Percentiles rank a stretch among this genome's conserved stretches.
These are phyloP conservation scores for Lepidotrigona ventralis DNA, from an alignment of 1,140 invertebrate species.

Conservation along the genomic window DNA sequence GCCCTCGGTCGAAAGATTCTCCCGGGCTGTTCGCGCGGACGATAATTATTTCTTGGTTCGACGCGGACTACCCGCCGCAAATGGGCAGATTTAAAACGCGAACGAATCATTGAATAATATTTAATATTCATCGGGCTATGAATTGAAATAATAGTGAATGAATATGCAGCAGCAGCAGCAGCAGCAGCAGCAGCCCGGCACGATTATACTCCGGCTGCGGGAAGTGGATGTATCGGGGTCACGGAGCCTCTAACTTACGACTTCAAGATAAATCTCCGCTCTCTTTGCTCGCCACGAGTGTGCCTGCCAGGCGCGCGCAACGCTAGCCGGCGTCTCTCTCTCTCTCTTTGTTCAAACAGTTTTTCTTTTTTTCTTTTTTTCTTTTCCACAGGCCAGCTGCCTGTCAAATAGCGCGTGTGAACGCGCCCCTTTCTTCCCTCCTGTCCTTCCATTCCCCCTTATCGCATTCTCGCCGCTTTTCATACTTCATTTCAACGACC, in stretches of 20 bases:
- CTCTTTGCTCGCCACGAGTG: slow-evolving; percentile 39
- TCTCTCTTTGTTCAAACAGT: slow-evolving; percentile 22
- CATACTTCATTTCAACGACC: not conserved
- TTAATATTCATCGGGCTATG: slow-evolving; percentile 38
- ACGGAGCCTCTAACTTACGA: slow-evolving; percentile 26
- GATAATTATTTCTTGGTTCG: slow-evolving; percentile 32
- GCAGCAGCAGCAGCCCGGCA: slow-evolving; percentile 5
- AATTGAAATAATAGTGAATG: slow-evolving; percentile 22
- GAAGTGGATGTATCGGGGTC: slow-evolving; percentile 27
- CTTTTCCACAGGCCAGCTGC: no score
- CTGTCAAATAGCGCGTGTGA: slow-evolving; percentile 9
- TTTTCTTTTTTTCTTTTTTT: not conserved
- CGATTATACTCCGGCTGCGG: not conserved
- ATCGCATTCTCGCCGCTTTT: slow-evolving; percentile 28
- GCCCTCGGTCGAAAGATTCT: not conserved
- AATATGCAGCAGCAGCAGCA: slow-evolving; percentile 33
- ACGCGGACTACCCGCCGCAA: not conserved
- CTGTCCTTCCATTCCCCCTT: not conserved
- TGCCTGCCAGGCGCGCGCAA: slow-evolving; percentile 21
- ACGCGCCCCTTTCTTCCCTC: not conserved
- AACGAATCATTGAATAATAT: slow-evolving; percentile 38
- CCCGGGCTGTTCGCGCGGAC: not conserved
- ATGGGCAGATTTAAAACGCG: slow-evolving; percentile 11
- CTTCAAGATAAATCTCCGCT: slow-evolving; percentile 55
- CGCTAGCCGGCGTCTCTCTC: not conserved